Conservation (phyloP, 1,140 invertebrate species). For the Phymorhynchus buccinoides region DNA sequence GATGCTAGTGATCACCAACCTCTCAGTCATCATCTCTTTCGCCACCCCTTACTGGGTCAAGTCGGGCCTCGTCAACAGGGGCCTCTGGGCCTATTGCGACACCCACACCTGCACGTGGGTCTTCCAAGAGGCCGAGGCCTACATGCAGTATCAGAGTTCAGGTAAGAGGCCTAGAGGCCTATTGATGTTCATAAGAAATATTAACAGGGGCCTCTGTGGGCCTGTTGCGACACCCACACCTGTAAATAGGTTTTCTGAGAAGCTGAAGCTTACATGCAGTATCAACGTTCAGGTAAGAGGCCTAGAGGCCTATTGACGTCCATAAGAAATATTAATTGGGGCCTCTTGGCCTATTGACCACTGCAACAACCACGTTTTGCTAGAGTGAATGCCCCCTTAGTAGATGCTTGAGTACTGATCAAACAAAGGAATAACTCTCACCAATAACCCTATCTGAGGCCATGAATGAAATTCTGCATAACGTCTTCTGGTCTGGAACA, state of each 20-base stretch:
- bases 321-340: too few relatives aligned
- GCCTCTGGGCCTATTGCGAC: slow-evolving; percentile 56
- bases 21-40: slow-evolving; percentile 58
- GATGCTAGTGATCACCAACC: slow-evolving; percentile 59
- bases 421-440: too few relatives aligned
- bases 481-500: too few relatives aligned
- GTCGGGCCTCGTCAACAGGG: slow-evolving; percentile 33
- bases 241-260: slow-evolving; percentile 58
- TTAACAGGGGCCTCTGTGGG: slow-evolving; percentile 57
- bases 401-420: too few relatives aligned
- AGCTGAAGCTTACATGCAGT: background rate
- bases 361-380: too few relatives aligned
- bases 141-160: background rate
- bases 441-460: too few relatives aligned
- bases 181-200: too few relatives aligned
- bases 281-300: background rate
- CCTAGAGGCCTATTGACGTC: too few relatives aligned
- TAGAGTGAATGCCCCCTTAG: too few relatives aligned
- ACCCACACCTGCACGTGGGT: slow-evolving; percentile 51
- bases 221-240: slow-evolving; percentile 40
- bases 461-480: too few relatives aligned
- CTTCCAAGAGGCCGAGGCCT: slow-evolving; percentile 46
- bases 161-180: too few relatives aligned
- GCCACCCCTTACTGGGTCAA: slow-evolving; percentile 62
- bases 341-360: slow-evolving; percentile 60